Conservation (phyloP, 2,888 invertebrate genomes). For the Chloroclysta siterata region DNA sequence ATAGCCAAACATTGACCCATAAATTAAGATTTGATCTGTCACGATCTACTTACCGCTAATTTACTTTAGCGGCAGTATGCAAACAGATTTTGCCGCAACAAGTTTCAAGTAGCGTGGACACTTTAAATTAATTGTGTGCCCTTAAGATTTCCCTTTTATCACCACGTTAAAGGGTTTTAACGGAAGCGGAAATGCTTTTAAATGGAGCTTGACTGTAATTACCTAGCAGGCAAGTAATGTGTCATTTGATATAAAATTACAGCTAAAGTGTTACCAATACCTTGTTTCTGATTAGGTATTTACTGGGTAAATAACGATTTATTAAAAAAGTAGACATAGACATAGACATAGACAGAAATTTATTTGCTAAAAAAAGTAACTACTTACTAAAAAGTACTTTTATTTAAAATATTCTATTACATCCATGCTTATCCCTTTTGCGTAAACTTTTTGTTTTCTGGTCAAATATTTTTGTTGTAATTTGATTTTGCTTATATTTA, state of each 20-base stretch:
- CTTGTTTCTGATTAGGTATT: too few species aligned
- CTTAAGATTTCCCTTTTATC: conserved; percentile 41
- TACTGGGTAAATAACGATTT: too few species aligned
- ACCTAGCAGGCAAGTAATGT: conserved; percentile 3
- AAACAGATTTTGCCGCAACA: conserved; percentile 54
- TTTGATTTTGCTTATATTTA: too few species aligned
- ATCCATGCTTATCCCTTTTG: too few species aligned
- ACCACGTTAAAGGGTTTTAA: conserved; percentile 12
- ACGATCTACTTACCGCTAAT: conserved; percentile 73
- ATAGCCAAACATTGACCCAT: conserved; percentile 65
- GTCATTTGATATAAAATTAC: conserved; percentile 5
- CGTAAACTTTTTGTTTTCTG: too few species aligned
- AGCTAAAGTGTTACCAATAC: neutral
- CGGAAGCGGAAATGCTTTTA: conserved; percentile 25
- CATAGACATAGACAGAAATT: too few species aligned
- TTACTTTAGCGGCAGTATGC: conserved; percentile 27
- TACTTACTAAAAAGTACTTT: too few species aligned
- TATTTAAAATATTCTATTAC: too few species aligned
- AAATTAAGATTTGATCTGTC: conserved; percentile 73
- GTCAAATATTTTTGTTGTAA: too few species aligned
- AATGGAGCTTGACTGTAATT: conserved; percentile 10
- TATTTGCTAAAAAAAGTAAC: too few species aligned
- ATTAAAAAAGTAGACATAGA: too few species aligned
- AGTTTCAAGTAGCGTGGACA: conserved; percentile 53
- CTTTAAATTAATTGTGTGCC: conserved; percentile 44